A percentile compares a stretch with the other conserved stretches of the same genome.
These are phyloP conservation scores for Gymnoscopelus braueri DNA, from an alignment of 2,797 vertebrate genomes.

Conservation along the genomic window DNA sequence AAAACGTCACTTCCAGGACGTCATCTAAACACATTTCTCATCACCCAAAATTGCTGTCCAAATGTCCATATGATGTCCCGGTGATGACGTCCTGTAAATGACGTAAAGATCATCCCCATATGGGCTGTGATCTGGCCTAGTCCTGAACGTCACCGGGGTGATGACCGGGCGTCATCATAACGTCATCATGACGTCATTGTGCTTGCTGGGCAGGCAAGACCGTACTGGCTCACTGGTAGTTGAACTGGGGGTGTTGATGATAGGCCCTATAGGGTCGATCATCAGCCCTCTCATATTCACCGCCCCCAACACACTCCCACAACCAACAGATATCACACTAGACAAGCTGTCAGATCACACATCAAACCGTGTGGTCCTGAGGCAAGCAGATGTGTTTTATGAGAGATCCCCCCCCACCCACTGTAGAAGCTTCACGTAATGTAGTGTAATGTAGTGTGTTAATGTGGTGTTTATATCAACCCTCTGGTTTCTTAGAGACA, in stretches of 20 bases:
- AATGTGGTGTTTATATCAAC: constrained; percentile 18
- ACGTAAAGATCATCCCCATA: no score
- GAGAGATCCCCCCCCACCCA: not conserved
- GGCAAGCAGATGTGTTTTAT: constrained; percentile 54
- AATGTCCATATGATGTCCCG: no score
- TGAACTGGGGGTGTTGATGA: constrained; percentile 40
- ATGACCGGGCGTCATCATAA: no score
- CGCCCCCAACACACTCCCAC: not conserved
- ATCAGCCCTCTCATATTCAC: constrained; percentile 17
- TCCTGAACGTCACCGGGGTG: no score
- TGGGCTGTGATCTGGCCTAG: no score
- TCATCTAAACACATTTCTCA: no score
- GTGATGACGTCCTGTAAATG: no score
- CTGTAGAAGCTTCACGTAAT: constrained; percentile 32
- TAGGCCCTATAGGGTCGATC: constrained; percentile 6
- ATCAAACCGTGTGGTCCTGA: constrained; percentile 42
- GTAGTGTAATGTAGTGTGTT: constrained; percentile 9
- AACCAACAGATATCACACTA: constrained; percentile 15
- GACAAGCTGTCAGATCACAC: constrained; percentile 48
- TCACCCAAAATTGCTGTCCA: no score
- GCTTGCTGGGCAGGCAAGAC: no score
- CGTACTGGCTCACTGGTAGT: constrained; percentile 9
- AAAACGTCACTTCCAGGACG: no score
- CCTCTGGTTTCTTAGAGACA: constrained; percentile 7
- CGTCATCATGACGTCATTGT: no score